Base-by-base conservation (phyloP, 2,888 invertebrate genomes). In the Bursaphelenchus okinawaensis region DNA sequence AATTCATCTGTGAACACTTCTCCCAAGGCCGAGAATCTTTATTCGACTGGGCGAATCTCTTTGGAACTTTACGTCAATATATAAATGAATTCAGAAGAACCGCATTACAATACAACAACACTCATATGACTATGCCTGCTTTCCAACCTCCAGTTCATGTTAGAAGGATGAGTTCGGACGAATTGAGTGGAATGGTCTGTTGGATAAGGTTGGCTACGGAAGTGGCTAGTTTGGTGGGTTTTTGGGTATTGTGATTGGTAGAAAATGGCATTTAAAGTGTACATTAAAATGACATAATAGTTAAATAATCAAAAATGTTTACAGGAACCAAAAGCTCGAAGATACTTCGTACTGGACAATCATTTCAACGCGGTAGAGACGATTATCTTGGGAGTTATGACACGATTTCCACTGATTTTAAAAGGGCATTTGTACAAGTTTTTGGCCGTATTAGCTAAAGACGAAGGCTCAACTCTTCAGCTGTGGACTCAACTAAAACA, bases 401-500 rank as follows among this genome's bases (percentile, higher is more conserved):
- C 67, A 20, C 31, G 67, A 8, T 52, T 71, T 22, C 72, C 72
- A 23, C 28, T 68, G 31, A 29, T 65, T 2, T 31, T 75, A 0
- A 73, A 75, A 61, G 75, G 77, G 7, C 62, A 66, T 1, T 63
- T 78, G 0, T 67, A 75, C 19, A 62, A 64, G 3, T 68, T 79
- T n/a, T 61, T 79, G 57, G 69, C 75, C 3, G 63, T 75, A 1
- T 51, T 80, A n/a, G 76, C 77, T 7, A 61, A 65, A 19, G 63
- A 72, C 40, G 73, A 74, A 58, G 55, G 40, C 19, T 64, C 72
- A 7, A 68, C 75, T 4, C 57, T 54, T 6, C 50, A 71, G 54
- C 69, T 79, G 28, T 79, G 79, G 79, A 71, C 70, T 8, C 63
- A 68, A 3, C 61, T 79, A 24, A 63, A 74, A 26, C 55, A 63